Evolutionary conservation across 2,113 vertebrate species (phyloP).

Genomic region (Tor tambroides): DNA sequence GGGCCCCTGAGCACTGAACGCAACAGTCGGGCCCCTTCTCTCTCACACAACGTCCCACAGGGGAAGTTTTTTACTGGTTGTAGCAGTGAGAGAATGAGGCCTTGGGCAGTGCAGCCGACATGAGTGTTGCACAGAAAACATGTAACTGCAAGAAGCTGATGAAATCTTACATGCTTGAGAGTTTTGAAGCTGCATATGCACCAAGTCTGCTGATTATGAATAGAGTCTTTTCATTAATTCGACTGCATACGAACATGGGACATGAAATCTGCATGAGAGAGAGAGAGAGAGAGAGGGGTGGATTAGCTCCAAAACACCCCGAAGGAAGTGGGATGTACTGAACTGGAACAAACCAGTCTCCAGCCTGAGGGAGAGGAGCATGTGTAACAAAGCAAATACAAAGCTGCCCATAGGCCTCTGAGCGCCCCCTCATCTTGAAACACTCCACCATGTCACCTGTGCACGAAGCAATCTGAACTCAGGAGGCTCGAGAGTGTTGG

Average conservation of each 20-base stretch:
- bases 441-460: slow-evolving; percentile 15
- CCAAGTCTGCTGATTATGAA: slow-evolving; percentile 58
- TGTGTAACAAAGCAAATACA: slow-evolving; percentile 48
- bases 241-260: slow-evolving; percentile 35
- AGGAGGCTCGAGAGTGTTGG: neutral
- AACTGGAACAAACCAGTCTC: slow-evolving; percentile 59
- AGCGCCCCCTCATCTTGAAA: slow-evolving; percentile 2
- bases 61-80: slow-evolving; percentile 17
- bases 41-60: slow-evolving; percentile 15
- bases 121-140: slow-evolving; percentile 44
- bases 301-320: slow-evolving; percentile 60
- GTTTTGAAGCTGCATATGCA: slow-evolving; percentile 43
- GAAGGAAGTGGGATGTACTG: slow-evolving; percentile 56
- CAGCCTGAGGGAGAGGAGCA: slow-evolving; percentile 26
- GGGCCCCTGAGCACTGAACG: slow-evolving; percentile 18
- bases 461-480: slow-evolving; percentile 3
- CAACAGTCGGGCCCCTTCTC: neutral
- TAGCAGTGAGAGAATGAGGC: slow-evolving; percentile 34
- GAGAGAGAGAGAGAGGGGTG: slow-evolving; percentile 19
- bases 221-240: slow-evolving; percentile 60
- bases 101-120: slow-evolving; percentile 40
- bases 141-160: slow-evolving; percentile 43
- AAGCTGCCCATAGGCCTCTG: slow-evolving; percentile 34
- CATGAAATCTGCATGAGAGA: slow-evolving; percentile 57
- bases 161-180: slow-evolving; percentile 34